Percentiles rank a stretch among this genome's conserved stretches.
Conservation (phyloP, 2,888 invertebrate genomes). For the Fragum sueziense region DNA sequence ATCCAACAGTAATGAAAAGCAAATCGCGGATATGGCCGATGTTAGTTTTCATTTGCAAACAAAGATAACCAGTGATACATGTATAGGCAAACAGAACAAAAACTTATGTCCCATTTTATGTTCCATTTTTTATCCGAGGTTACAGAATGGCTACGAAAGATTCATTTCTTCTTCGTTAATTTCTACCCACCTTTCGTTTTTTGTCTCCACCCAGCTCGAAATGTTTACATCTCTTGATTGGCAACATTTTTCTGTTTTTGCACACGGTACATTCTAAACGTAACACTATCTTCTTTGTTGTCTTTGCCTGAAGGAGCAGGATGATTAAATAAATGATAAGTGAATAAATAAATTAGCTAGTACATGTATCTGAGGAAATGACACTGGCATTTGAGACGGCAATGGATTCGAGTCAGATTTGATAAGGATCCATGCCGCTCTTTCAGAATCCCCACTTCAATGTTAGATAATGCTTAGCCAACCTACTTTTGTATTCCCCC, state of each 20-base stretch:
- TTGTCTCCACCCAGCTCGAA: slow-evolving; percentile 99
- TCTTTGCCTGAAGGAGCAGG: slow-evolving; percentile 91
- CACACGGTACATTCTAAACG: slow-evolving; percentile 99
- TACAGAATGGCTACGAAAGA: not conserved
- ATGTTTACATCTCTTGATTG: slow-evolving; percentile 99
- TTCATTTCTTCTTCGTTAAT: not conserved
- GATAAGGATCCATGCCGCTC: too few species aligned
- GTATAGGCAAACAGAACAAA: not conserved
- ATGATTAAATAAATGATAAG: too few species aligned
- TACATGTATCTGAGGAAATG: too few species aligned
- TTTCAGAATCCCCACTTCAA: too few species aligned
- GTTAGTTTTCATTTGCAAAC: too few species aligned
- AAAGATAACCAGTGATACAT: too few species aligned
- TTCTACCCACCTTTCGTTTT: slow-evolving; percentile 85
- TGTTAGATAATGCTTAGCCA: too few species aligned
- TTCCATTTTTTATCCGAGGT: not conserved
- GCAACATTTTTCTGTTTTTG: slow-evolving; percentile 98
- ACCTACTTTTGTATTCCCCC: too few species aligned
- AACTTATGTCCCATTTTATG: not conserved
- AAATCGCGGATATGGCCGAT: not conserved
- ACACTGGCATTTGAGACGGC: too few species aligned
- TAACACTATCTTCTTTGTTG: slow-evolving; percentile 99
- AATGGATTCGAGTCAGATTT: too few species aligned
- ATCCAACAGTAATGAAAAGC: not conserved
- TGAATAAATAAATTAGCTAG: too few species aligned